Evolutionary conservation across 2,113 vertebrate species (phyloP), one percentile per base, ranked within the genome.

Genomic region (Thunnus thynnus): DNA sequence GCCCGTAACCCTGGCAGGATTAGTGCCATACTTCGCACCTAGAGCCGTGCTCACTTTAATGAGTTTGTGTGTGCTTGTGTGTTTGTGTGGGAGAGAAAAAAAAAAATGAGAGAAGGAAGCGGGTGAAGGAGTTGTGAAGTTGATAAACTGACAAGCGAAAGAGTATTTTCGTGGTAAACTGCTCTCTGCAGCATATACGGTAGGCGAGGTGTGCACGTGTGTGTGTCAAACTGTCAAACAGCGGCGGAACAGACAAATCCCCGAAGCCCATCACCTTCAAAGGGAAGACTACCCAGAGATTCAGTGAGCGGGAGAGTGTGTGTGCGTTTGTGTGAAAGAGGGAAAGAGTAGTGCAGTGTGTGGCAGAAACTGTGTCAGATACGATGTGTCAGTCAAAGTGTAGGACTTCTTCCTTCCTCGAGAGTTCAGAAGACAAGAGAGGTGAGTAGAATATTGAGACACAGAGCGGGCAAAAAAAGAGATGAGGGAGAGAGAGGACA

Each of bases 171-270:
- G 77, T 46, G 52, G 71, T 74, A 65, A 88, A 80, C 63, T 80
- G 75, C 0, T 18, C 55, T 63, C 17, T 41, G 78, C 32, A 13
- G 74, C 72, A 64, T 51, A 18, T 71, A 36, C 32, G 58, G 80
- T 46, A 55, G 78, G 44, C 58, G 8, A 36, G 63, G 61, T 86
- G 55, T 66, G 55, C 25, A 14, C 51, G 52, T 69, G 80, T 70
- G 71, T 63, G 74, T 82, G 81, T 89, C 87, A 89, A 88, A 63
- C 82, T 91, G 91, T 91, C 91, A 87, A 66, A 80, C 63, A 60
- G 69, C 32, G 70, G 74, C 47, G 64, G 75, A 91, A 85, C 69
- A 82, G 84, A 86, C 68, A 82, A 88, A 88, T 88, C 87, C 89
- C 87, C 32, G 71, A 81, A 80, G 89, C 80, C 64, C 87, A 78